These are phyloP conservation scores for Pseudomyrmex concolor DNA, from an alignment of 1,140 invertebrate species.

Conservation along the genomic window DNA sequence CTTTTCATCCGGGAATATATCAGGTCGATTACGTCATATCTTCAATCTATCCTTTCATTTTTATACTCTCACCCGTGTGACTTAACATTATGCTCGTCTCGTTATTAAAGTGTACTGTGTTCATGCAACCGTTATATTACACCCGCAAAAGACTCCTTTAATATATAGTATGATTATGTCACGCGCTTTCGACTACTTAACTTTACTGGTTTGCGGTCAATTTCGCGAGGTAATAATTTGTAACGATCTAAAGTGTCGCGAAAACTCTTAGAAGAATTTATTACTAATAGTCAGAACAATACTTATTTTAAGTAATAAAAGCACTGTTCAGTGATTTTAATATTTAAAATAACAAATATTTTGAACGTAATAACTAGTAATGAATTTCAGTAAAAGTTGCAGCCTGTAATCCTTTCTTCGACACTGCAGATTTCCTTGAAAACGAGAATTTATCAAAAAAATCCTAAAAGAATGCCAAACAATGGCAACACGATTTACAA, in stretches of 20 bases:
- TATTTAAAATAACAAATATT: no score
- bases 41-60: conserved; percentile 15
- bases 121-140: conserved; percentile 31
- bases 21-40: conserved; percentile 10
- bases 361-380: no score
- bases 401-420: neutral
- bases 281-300: no score
- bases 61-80: neutral
- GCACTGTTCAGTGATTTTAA: no score
- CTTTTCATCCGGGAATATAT: conserved; percentile 24
- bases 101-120: neutral
- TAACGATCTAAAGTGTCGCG: neutral
- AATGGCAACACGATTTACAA: neutral
- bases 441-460: neutral
- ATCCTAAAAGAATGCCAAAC: no score
- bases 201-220: neutral
- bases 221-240: neutral
- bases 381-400: no score
- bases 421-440: neutral
- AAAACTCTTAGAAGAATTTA: no score
- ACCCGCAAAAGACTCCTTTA: neutral
- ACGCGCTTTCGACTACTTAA: conserved; percentile 36
- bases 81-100: neutral
- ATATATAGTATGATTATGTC: conserved; percentile 54
- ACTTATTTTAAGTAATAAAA: no score